These are phyloP conservation scores for Taurulus bubalis DNA, from an alignment of 2,113 vertebrate genomes.

Conservation along the genomic window DNA sequence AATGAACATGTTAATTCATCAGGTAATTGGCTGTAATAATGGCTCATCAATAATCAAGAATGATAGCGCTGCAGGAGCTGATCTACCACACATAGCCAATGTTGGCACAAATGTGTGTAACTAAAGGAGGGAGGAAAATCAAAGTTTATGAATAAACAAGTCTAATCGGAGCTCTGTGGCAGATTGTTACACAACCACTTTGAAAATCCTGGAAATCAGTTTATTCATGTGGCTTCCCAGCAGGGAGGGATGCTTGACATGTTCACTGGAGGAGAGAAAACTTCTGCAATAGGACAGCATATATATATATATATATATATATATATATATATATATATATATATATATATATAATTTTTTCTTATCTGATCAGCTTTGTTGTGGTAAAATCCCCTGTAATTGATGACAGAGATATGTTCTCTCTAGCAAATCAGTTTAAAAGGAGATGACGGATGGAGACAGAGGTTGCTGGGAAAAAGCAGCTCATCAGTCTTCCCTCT, in stretches of 20 bases:
- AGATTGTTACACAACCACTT: constrained; percentile 43
- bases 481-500: constrained; percentile 62
- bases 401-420: constrained; percentile 67
- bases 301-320: too few relatives aligned
- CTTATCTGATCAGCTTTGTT: constrained; percentile 70
- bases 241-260: constrained; percentile 33
- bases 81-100: constrained; percentile 35
- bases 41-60: constrained; percentile 44
- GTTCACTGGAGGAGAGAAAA: constrained; percentile 56
- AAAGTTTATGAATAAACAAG: constrained; percentile 50
- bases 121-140: constrained; percentile 37
- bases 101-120: constrained; percentile 33
- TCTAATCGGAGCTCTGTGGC: constrained; percentile 45
- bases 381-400: constrained; percentile 64
- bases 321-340: constrained; percentile 34
- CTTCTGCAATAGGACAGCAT: constrained; percentile 36
- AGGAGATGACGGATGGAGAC: constrained; percentile 57
- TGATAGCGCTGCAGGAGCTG: constrained; percentile 13
- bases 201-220: constrained; percentile 59
- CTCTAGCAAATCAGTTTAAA: constrained; percentile 64
- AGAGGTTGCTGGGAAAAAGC: constrained; percentile 36
- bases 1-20: constrained; percentile 21
- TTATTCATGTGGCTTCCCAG: constrained; percentile 55
- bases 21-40: constrained; percentile 24
- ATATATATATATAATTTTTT: constrained; percentile 45